Conservation (phyloP, 2,113 vertebrate species). For the Pelusios castaneus region DNA sequence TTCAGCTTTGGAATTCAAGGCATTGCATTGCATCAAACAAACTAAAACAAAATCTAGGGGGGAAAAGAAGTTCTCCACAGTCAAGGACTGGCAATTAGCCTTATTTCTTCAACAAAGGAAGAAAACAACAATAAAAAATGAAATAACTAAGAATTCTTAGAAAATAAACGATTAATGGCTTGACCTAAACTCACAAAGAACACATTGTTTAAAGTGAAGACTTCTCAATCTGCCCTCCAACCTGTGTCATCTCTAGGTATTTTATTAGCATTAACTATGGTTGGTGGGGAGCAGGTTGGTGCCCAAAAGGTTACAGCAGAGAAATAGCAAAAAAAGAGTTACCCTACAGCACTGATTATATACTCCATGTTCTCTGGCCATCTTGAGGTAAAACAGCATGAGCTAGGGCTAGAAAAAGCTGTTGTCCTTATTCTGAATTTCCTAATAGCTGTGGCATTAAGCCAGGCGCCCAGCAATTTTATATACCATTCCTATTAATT, state of each 20-base stretch:
- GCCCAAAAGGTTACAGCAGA: background rate
- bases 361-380: background rate
- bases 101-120: background rate
- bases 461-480: background rate
- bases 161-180: background rate
- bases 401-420: background rate
- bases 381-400: constrained; percentile 10
- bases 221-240: background rate
- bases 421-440: background rate
- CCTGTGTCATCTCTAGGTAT: background rate
- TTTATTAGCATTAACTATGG: background rate
- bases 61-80: background rate
- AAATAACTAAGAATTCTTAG: background rate
- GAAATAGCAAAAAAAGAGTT: background rate
- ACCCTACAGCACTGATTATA: background rate
- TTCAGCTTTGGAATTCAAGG: constrained; percentile 4
- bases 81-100: background rate
- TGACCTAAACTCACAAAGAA: background rate
- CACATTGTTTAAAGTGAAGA: background rate
- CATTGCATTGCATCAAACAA: background rate
- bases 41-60: background rate
- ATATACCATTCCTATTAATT: background rate
- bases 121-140: background rate
- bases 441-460: background rate
- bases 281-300: background rate